Base-by-base conservation (phyloP, 1,140 invertebrate species). In the Trinorchestia longiramus region DNA sequence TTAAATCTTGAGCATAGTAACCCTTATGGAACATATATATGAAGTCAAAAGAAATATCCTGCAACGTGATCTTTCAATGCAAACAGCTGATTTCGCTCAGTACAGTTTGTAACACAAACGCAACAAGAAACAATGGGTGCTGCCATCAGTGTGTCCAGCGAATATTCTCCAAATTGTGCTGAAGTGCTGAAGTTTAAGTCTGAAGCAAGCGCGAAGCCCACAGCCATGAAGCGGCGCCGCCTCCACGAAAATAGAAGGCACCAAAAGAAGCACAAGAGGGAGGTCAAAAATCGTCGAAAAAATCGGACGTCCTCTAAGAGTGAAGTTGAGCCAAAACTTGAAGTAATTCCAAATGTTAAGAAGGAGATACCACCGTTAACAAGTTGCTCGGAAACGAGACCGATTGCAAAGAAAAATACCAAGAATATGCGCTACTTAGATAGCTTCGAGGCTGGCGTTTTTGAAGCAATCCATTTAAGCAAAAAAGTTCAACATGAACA, bases 341-440 rank as follows among this genome's bases (percentile, higher is more conserved):
- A 94, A n/a, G 6, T 36, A 19, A 40, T 44, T 40, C 8, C 40
- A 17, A 36, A 44, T 41, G 43, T 41, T 92, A 28, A 42, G 36
- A 92, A 4, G 1, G 15, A 92, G 41, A 28, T 43, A 53, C 47
- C 90, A 44, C 4, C 90, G 1, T 40, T 92, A 28, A 43, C 43
- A 1, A 43, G 90, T 42, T 28, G 8, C 41, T 90, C 8, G 19
- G 44, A 94, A 40, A 23, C 43, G 43, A 94, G 17, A 47, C 4
- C 6, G 1, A 23, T 8, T 28, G 92, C 36, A 15, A 94, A 94
- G 44, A 44, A 43, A n/a, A 94, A 94, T 40, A 11, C 36, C 40
- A 94, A 94, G 43, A 94, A 94, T 40, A 45, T 94, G 92, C 43
- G 92, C 36, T 94, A 45, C 92, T 43, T 94, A 44, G 92, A 94